Conservation (phyloP, 2,888 invertebrate genomes). For the Eristalinus aeneus region DNA sequence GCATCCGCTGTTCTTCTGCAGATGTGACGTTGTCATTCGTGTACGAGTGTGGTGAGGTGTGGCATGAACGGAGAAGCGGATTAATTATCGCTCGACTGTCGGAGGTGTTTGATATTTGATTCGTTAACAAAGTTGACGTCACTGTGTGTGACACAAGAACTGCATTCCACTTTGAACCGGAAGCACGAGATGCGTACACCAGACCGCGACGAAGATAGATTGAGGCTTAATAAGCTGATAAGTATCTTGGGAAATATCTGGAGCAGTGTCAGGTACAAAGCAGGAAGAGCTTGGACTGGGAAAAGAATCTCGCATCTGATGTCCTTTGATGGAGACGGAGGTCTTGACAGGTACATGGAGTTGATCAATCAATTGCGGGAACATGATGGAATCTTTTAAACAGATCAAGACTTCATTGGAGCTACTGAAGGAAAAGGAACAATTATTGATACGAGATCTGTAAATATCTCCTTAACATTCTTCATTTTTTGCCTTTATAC, state of each 20-base stretch:
- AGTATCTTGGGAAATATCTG: not conserved
- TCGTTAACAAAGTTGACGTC: constrained; percentile 6
- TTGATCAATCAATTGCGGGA: not conserved
- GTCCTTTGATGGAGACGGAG: not conserved
- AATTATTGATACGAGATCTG: too few relatives aligned
- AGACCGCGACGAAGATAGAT: not conserved
- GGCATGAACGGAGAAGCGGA: constrained; percentile 20
- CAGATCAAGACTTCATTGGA: not conserved
- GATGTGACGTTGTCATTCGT: constrained; percentile 13
- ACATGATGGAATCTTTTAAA: not conserved
- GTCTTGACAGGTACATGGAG: not conserved
- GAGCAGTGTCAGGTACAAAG: not conserved
- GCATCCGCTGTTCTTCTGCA: constrained; percentile 24
- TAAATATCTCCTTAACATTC: too few relatives aligned
- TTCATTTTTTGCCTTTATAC: too few relatives aligned
- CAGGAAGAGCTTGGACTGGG: not conserved
- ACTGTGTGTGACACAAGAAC: constrained; percentile 32
- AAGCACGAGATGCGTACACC: constrained; percentile 11
- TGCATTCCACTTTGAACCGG: constrained; percentile 41
- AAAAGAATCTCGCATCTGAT: not conserved
- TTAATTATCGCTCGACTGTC: constrained; percentile 47
- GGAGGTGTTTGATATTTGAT: constrained; percentile 52
- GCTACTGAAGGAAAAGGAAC: too few relatives aligned
- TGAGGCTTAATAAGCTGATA: not conserved
- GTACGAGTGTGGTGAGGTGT: constrained; percentile 6